A percentile compares a stretch with the other conserved stretches of the same genome.
These are phyloP conservation scores for Gallinago jamesoni DNA, from an alignment of 2,113 vertebrate genomes.

Conservation along the genomic window DNA sequence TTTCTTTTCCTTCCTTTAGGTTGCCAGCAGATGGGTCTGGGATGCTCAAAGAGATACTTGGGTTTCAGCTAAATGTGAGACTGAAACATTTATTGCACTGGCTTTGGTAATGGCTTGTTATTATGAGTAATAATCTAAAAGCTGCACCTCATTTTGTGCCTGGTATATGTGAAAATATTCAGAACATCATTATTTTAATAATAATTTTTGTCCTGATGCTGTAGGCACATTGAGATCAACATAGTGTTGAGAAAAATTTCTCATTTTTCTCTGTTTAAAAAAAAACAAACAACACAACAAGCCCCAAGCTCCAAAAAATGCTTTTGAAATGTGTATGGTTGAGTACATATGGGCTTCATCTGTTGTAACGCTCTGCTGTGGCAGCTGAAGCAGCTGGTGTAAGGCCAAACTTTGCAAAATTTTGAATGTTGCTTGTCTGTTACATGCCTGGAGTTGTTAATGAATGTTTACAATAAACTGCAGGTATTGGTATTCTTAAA, in stretches of 20 bases:
- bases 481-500: background rate
- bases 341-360: background rate
- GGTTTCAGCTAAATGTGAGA: slow-evolving; percentile 68
- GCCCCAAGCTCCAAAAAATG: rapidly evolving
- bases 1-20: slow-evolving; percentile 48
- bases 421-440: background rate
- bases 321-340: background rate
- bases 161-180: background rate
- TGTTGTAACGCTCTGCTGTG: background rate
- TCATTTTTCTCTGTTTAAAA: background rate
- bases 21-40: slow-evolving; percentile 79
- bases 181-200: background rate
- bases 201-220: background rate
- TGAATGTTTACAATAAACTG: background rate
- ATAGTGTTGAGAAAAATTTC: background rate
- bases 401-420: background rate
- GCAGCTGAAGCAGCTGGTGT: background rate
- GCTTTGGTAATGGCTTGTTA: slow-evolving; percentile 74
- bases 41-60: slow-evolving; percentile 73
- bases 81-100: slow-evolving; percentile 65
- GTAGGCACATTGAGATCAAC: background rate
- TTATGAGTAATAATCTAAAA: slow-evolving; percentile 44
- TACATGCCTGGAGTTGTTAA: background rate
- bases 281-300: background rate
- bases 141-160: background rate